These are phyloP conservation scores for Theonella swinhoei DNA, from an alignment of 37 sponge, comb jelly and placozoan species.

Conservation along the genomic window DNA sequence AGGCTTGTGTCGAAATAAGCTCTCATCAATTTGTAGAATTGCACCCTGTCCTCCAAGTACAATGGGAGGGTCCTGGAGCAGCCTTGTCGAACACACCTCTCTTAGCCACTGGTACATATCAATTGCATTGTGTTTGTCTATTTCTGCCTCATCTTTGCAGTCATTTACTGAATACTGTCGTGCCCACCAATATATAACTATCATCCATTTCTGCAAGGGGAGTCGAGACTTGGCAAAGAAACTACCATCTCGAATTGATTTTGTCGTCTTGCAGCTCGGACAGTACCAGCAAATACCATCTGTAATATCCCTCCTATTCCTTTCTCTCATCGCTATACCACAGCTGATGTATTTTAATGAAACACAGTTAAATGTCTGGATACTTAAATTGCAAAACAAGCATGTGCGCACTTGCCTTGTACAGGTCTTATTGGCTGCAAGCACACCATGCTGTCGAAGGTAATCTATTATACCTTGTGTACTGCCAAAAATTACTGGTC, in stretches of 20 bases:
- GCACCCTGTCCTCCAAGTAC: slow-evolving; percentile 36
- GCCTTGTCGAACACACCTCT: background rate
- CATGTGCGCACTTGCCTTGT: background rate
- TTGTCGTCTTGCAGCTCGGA: background rate
- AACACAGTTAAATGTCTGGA: too few species aligned
- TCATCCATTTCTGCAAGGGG: too few species aligned
- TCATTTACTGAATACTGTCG: background rate
- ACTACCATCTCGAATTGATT: background rate
- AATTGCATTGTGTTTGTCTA: background rate
- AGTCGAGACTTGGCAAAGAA: too few species aligned
- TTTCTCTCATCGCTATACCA: background rate
- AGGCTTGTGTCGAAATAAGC: background rate
- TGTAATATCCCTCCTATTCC: background rate
- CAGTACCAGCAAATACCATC: background rate
- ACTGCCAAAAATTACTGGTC: too few species aligned
- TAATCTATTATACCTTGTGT: too few species aligned
- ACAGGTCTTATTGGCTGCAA: background rate
- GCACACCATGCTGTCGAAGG: background rate
- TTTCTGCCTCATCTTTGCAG: background rate
- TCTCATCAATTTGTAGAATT: too few species aligned
- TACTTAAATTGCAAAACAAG: background rate
- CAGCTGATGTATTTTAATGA: background rate
- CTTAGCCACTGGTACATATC: background rate
- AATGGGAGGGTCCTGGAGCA: background rate
- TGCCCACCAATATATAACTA: background rate